phyloP scores from a whole-genome alignment of 2,888 invertebrate species.

The Aelia acuminata region DNA sequence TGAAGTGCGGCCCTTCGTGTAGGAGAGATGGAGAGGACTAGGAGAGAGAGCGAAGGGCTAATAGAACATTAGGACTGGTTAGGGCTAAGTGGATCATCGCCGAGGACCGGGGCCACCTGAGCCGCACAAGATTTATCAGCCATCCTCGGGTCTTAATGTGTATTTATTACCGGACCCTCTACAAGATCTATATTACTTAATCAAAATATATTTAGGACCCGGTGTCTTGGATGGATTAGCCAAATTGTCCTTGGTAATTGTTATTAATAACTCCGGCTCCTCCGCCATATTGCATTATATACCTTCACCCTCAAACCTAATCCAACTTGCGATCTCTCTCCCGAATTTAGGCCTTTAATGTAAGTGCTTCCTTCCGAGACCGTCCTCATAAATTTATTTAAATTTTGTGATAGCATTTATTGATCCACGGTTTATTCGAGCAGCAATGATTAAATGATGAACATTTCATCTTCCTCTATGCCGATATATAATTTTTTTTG shows the following conservation, averaged over 20 bases:
- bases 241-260: constrained; percentile 64
- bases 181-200: constrained; percentile 61
- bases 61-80: constrained; percentile 12
- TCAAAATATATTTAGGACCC: constrained; percentile 64
- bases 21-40: too few relatives aligned
- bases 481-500: too few relatives aligned
- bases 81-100: constrained; percentile 18
- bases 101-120: constrained; percentile 7
- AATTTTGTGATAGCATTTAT: neutral
- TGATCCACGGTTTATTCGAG: neutral
- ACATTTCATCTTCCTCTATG: too few relatives aligned
- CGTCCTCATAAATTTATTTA: neutral
- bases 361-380: constrained; percentile 22
- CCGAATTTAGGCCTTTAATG: constrained; percentile 34
- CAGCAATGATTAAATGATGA: neutral
- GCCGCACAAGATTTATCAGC: constrained; percentile 59
- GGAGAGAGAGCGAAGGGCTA: neutral
- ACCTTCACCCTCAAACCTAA: constrained; percentile 18
- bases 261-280: constrained; percentile 61
- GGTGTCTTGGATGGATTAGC: constrained; percentile 63
- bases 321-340: neutral
- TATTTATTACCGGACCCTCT: constrained; percentile 48
- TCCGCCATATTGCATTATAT: constrained; percentile 47
- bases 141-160: constrained; percentile 52
- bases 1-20: too few relatives aligned